These are phyloP conservation scores for Psylliodes chrysocephalus DNA, from an alignment of 2,888 invertebrate genomes.

Conservation along the genomic window DNA sequence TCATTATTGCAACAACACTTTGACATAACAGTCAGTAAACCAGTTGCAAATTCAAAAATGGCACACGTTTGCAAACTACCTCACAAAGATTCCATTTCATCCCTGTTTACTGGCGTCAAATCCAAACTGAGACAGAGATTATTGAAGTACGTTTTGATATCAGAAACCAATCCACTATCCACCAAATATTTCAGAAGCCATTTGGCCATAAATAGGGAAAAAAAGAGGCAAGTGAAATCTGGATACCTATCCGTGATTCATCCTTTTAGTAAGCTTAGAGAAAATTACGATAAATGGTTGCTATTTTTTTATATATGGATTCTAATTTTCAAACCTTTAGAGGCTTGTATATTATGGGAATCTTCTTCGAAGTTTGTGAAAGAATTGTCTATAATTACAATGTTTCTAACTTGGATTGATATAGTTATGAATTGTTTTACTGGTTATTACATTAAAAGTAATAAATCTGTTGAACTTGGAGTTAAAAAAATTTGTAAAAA, in stretches of 20 bases:
- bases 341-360: slow-evolving; percentile 17
- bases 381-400: slow-evolving; percentile 6
- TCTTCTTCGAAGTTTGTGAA: not conserved
- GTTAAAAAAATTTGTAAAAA: slow-evolving; percentile 29
- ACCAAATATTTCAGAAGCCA: slow-evolving; percentile 42
- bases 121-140: not conserved
- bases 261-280: slow-evolving; percentile 44
- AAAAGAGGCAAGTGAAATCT: slow-evolving; percentile 37
- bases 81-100: not conserved
- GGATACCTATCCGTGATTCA: slow-evolving; percentile 39
- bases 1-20: too few relatives aligned
- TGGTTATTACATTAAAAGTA: slow-evolving; percentile 30
- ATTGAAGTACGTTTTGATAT: slow-evolving; percentile 4
- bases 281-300: slow-evolving; percentile 34
- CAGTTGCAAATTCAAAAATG: not conserved
- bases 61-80: not conserved
- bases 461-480: slow-evolving; percentile 29
- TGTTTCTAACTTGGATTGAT: slow-evolving; percentile 33
- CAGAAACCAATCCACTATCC: slow-evolving; percentile 5
- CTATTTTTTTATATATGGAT: slow-evolving; percentile 35
- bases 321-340: slow-evolving; percentile 36
- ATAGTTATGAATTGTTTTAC: slow-evolving; percentile 40
- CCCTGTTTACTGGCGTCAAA: too few relatives aligned
- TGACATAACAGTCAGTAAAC: too few relatives aligned
- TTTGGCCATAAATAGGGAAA: slow-evolving; percentile 35